Percentiles rank a stretch among this genome's conserved stretches.
Conservation (phyloP, 1,140 invertebrate genomes). For the Macrosteles quadrilineatus region DNA sequence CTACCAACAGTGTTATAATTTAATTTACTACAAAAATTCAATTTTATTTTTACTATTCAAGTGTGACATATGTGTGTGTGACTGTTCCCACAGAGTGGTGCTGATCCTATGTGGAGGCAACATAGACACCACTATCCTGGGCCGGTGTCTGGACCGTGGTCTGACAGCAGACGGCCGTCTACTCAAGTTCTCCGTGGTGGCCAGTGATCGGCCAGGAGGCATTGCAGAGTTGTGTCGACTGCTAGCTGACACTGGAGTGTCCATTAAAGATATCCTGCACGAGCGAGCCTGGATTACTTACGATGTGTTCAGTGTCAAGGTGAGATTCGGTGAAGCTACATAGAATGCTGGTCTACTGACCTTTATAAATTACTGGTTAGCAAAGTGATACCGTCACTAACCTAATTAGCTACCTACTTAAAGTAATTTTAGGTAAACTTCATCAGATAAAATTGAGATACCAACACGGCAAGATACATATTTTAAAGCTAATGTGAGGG, state of each 20-base stretch:
- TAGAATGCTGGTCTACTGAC: neutral
- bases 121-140: conserved; percentile 89
- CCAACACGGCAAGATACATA: neutral
- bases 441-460: neutral
- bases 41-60: no score
- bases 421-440: neutral
- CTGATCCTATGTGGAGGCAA: conserved; percentile 86
- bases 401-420: neutral
- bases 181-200: conserved; percentile 82
- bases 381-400: neutral
- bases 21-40: no score
- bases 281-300: conserved; percentile 88
- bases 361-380: neutral
- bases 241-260: conserved; percentile 75
- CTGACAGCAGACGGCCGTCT: conserved; percentile 85
- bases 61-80: no score
- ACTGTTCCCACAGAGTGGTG: conserved; percentile 85
- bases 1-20: no score
- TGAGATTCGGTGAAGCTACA: no score
- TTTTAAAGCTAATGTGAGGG: neutral
- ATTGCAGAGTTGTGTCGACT: conserved; percentile 83
- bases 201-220: conserved; percentile 83
- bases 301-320: conserved; percentile 83
- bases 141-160: conserved; percentile 84
- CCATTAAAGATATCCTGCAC: conserved; percentile 93